Base-by-base conservation (phyloP, 2,888 invertebrate genomes). In the Platerodrilus igneus region DNA sequence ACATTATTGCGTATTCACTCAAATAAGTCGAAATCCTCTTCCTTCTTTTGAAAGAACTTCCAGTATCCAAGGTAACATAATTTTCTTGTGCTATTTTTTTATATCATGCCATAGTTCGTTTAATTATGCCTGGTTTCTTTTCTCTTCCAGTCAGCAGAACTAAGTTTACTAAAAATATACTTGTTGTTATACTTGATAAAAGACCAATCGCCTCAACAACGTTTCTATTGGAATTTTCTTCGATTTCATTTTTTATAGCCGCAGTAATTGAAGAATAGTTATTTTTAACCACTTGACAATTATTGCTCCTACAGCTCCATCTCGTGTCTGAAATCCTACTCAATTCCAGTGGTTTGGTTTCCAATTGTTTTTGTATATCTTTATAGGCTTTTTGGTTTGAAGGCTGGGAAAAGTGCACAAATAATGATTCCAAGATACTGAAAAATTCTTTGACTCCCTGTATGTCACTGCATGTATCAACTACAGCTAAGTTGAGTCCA, bases 401-500 rank as follows among this genome's bases (percentile, higher is more conserved):
- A 16, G 34, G 25, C 2, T n/a, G 2, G 9, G 26, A 25, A 26
- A 25, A 34, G 9, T 34, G 34, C 3, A 25, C 34, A 16, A 15
- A 34, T 17, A 34, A 17, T 3, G 34, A 23, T 26, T 34, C 25
- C 18, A 34, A 15, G 16, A 17, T 34, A 26, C 26, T 15, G 16
- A 34, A 34, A 34, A 34, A 34, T 8, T 25, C 4, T 34, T 25
- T 26, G 18, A 34, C 10, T n/a, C 25, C 8, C 8, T 34, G 17
- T 18, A 25, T 25, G 9, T 34, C 19, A 8, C 13, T 9, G n/a
- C 34, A 34, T 11, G 18, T 16, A 18, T 34, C 25, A 10, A 17
- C 10, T 17, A 34, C 25, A 16, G 18, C 34, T 9, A 34, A 25
- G n/a, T n/a, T n/a, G n/a, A n/a, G n/a, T n/a, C 25, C 25, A 22